These are phyloP conservation scores for Drosophila hamatofila DNA, from an alignment of 2,888 invertebrate genomes.

Conservation along the genomic window DNA sequence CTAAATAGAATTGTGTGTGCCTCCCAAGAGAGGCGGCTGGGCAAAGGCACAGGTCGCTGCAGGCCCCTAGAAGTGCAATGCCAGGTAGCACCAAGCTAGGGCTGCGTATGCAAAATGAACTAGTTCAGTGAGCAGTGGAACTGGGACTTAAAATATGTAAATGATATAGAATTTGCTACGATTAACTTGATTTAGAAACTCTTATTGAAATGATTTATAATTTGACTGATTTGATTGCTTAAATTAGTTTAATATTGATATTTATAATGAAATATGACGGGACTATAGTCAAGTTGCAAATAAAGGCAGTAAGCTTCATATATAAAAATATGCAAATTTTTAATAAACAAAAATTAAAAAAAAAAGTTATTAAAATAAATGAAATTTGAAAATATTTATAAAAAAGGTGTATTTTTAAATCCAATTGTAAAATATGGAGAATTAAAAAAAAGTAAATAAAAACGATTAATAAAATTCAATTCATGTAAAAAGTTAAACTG, in stretches of 20 bases:
- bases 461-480: too few species aligned
- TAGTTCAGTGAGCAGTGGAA: background rate
- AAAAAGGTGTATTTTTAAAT: too few species aligned
- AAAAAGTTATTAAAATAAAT: too few species aligned
- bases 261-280: background rate
- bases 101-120: slow-evolving; percentile 4
- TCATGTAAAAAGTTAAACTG: too few species aligned
- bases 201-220: background rate
- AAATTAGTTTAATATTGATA: background rate
- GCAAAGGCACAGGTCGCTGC: background rate
- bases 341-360: too few species aligned
- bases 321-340: too few species aligned
- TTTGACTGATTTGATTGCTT: background rate
- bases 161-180: background rate
- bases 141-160: background rate
- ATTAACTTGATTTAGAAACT: background rate
- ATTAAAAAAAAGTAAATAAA: too few species aligned
- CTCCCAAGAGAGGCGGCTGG: slow-evolving; percentile 5
- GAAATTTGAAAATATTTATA: too few species aligned
- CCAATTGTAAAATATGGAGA: too few species aligned
- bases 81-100: slow-evolving; percentile 24
- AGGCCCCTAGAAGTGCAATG: slow-evolving; percentile 1
- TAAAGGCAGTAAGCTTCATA: too few species aligned
- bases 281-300: too few species aligned
- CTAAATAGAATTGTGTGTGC: slow-evolving; percentile 69